Base-by-base conservation (phyloP, 2,113 vertebrate genomes). In the Strix aluco region DNA sequence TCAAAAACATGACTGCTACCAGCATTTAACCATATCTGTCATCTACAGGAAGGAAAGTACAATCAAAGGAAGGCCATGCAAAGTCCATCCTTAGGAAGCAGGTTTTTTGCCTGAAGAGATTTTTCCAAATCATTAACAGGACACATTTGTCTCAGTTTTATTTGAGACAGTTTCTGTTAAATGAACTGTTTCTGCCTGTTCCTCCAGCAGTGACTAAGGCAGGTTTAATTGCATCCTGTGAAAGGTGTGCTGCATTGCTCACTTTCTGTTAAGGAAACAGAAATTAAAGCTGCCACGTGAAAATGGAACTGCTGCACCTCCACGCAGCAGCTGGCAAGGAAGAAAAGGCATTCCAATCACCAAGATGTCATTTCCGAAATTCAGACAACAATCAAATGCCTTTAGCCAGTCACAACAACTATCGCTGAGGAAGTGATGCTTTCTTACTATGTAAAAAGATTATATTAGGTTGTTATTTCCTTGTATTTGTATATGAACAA, bases 21-120 rank as follows among this genome's bases (percentile, higher is more conserved):
- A 94, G 59, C 59, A 93, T 42, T 78, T 81, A 90, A 52, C 44
- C 36, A 0, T 82, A 82, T 58, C 55, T 66, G n/a, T 81, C 75
- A 92, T 59, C 80, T 59, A 59, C 88, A 86, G 91, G 83, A 95
- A 96, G 22, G 19, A 44, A 94, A 78, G 25, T n/a, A 93, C 90
- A 96, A 94, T 84, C 61, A 75, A 88, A 93, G 83, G 90, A 95
- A 97, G 88, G 86, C 72, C 73, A 61, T 4, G 27, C 34, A 55
- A 81, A 90, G 51, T 44, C 82, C 82, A 84, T 81, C 34, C 80
- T 54, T 81, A 84, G 83, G 69, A 86, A 93, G 63, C 11, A 78
- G 16, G 26, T 13, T 3, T 81, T 85, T 70, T 81, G 62, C 67
- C 73, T 44, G 17, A 86, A 77, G 72, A 89, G 42, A 88, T 81